Conservation (phyloP, 1,140 invertebrate genomes). For the Agrilus planipennis region DNA sequence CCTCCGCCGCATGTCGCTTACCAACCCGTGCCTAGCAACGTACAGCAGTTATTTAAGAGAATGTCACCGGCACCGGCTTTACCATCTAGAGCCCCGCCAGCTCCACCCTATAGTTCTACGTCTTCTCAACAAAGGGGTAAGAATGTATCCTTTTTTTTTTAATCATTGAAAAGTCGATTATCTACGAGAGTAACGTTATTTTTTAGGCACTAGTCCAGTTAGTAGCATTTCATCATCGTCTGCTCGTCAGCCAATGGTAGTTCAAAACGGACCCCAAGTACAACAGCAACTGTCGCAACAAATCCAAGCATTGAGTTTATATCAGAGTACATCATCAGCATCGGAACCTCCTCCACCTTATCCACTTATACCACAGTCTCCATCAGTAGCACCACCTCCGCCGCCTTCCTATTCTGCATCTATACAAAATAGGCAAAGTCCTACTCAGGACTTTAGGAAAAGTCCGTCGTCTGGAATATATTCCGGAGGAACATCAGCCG, state of each 20-base stretch:
- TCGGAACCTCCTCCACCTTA: constrained; percentile 65
- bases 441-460: constrained; percentile 60
- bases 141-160: too few species aligned
- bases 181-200: too few species aligned
- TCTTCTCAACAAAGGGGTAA: constrained; percentile 41
- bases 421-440: constrained; percentile 75
- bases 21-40: constrained; percentile 47
- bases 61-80: constrained; percentile 67
- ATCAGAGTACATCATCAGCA: constrained; percentile 43
- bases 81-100: constrained; percentile 45
- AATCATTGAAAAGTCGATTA: too few species aligned
- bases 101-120: constrained; percentile 33
- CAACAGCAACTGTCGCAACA: constrained; percentile 78
- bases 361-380: constrained; percentile 46
- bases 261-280: constrained; percentile 65
- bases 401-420: constrained; percentile 74
- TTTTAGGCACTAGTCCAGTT: constrained; percentile 75
- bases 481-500: constrained; percentile 62
- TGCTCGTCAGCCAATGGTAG: constrained; percentile 57
- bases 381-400: constrained; percentile 52
- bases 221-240: constrained; percentile 34
- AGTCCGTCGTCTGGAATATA: constrained; percentile 66
- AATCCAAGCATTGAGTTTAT: constrained; percentile 73
- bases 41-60: constrained; percentile 73
- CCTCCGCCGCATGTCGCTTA: constrained; percentile 43